Evolutionary conservation across 2,888 invertebrate species (phyloP).

Genomic region (Cybosia mesomella): DNA sequence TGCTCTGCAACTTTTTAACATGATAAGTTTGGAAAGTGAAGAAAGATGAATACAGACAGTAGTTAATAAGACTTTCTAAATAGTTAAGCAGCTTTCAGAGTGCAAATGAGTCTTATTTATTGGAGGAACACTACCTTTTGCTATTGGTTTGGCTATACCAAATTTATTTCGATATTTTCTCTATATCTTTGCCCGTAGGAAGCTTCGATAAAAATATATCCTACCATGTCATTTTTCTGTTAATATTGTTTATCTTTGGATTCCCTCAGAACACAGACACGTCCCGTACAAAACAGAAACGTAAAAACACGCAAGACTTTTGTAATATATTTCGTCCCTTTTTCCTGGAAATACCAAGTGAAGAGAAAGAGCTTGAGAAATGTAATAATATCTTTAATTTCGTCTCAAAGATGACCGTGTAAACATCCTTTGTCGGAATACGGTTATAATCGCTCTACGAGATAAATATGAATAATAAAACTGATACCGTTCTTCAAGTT

Average conservation of each 20-base stretch:
- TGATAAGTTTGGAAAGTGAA: no score
- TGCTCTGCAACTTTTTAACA: no score
- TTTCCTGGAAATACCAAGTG: conserved; percentile 56
- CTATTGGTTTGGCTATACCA: background rate
- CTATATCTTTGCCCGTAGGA: background rate
- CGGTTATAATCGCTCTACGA: conserved; percentile 60
- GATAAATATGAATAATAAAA: conserved; percentile 63
- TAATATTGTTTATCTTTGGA: conserved; percentile 58
- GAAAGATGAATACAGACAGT: no score
- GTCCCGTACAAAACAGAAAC: conserved; percentile 41
- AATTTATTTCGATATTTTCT: background rate
- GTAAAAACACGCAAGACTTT: conserved; percentile 51
- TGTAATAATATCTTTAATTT: conserved; percentile 78
- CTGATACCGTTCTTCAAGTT: conserved; percentile 40
- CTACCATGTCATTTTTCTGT: conserved; percentile 51
- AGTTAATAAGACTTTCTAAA: no score
- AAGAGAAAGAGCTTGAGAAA: conserved; percentile 62
- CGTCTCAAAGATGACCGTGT: conserved; percentile 63
- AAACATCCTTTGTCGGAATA: conserved; percentile 66
- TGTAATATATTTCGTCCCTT: conserved; percentile 59
- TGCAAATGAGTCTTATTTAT: background rate
- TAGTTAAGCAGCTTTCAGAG: background rate
- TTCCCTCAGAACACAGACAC: conserved; percentile 49
- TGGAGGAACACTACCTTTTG: background rate
- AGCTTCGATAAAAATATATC: conserved; percentile 37